Evolutionary conservation across 2,888 invertebrate species (phyloP).

Genomic region (Chrysomela aeneicollis): DNA sequence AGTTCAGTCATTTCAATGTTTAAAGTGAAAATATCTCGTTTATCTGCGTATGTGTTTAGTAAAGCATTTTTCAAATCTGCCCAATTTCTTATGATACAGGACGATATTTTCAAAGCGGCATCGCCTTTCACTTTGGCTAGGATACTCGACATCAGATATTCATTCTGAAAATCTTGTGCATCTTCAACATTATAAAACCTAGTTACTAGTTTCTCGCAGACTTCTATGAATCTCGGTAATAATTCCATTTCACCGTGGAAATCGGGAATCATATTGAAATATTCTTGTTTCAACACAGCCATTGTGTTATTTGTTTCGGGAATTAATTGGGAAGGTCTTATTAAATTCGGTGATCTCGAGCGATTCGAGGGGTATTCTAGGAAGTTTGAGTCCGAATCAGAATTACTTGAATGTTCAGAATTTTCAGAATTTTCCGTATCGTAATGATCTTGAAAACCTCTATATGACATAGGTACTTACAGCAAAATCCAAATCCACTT

Average conservation of each 20-base stretch:
- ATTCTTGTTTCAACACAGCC: constrained; percentile 22
- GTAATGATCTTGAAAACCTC: too few species aligned
- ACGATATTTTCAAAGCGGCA: constrained; percentile 30
- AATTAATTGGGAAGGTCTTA: too few species aligned
- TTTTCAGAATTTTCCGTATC: neutral
- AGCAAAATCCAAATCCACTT: constrained; percentile 5
- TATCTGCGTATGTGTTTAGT: constrained; percentile 31
- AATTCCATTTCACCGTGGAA: constrained; percentile 25
- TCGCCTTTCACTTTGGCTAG: constrained; percentile 31
- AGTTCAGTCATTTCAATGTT: constrained; percentile 32
- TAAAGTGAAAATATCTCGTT: constrained; percentile 32
- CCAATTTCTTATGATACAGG: too few species aligned
- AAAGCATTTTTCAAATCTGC: constrained; percentile 32
- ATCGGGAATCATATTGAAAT: too few species aligned
- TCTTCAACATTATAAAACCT: constrained; percentile 27
- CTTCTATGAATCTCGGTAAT: constrained; percentile 26
- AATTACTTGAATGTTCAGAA: neutral
- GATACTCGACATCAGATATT: constrained; percentile 31
- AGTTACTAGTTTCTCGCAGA: constrained; percentile 27
- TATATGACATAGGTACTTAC: constrained; percentile 16
- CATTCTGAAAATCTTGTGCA: constrained; percentile 30
- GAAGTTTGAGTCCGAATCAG: constrained; percentile 15
- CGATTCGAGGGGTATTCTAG: neutral
- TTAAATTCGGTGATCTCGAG: too few species aligned
- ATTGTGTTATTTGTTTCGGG: neutral